Evolutionary conservation across 2,113 vertebrate genomes (phyloP).

Genomic region (Centropristis striata): DNA sequence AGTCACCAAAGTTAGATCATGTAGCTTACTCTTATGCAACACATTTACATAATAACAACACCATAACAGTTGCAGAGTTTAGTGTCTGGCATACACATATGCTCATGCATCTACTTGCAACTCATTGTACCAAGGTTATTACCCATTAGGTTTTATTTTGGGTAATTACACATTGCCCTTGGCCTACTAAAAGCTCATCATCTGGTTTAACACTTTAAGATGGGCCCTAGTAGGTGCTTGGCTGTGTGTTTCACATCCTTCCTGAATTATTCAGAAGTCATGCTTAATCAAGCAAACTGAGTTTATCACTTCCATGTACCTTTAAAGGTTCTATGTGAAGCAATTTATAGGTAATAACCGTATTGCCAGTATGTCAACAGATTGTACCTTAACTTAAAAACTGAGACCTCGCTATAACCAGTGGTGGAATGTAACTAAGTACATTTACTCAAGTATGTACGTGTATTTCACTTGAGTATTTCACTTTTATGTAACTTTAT

Average conservation of each 20-base stretch:
- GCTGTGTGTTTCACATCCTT: neutral
- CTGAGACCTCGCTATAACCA: too few relatives aligned
- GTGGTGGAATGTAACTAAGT: too few relatives aligned
- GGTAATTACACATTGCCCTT: constrained; percentile 28
- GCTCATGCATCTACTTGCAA: neutral
- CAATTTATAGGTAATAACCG: too few relatives aligned
- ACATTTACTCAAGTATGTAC: too few relatives aligned
- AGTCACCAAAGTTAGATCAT: neutral
- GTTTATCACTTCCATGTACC: neutral
- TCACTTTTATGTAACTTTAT: too few relatives aligned
- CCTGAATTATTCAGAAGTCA: neutral
- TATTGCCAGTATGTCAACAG: too few relatives aligned
- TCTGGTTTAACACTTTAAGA: constrained; percentile 1
- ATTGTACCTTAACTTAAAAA: too few relatives aligned
- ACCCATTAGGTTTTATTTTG: constrained; percentile 10
- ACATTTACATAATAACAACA: neutral
- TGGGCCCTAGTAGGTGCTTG: neutral
- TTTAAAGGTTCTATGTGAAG: too few relatives aligned
- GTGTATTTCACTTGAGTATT: too few relatives aligned
- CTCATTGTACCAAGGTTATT: neutral
- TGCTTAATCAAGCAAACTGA: neutral
- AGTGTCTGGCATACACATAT: neutral
- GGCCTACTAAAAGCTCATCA: constrained; percentile 7
- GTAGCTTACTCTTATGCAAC: neutral
- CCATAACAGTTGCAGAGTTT: neutral